Base-by-base conservation (phyloP, 2,113 vertebrate species). In the Mirounga angustirostris region DNA sequence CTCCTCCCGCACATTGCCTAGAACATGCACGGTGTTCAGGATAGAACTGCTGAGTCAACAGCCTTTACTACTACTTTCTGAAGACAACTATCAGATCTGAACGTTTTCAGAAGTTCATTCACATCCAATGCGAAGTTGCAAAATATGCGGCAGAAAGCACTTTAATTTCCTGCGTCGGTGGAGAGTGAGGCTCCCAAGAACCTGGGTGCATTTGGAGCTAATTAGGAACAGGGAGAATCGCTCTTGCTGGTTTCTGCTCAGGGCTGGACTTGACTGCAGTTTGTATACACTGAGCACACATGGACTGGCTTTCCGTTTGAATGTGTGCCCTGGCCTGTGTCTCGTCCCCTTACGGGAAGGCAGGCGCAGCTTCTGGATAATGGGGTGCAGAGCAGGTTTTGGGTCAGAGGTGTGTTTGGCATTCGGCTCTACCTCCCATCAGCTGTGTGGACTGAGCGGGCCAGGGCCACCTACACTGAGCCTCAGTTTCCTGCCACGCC, bases 331-430 rank as follows among this genome's bases (percentile, higher is more conserved):
- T 28, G 21, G 33, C 26, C 46, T 19, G 33, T 0, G 59, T 40
- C 28, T 2, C 12, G 1, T 7, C n/a, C 12, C 11, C 30, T 40
- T 9, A 18, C 0, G 3, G 71, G 73, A 52, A 65, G 26, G 10
- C 24, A 30, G 61, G 36, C 28, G 24, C 11, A 0, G 50, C 76
- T 69, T 0, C 18, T 7, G 30, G 16, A 46, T 2, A 19, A 11
- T 1, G 13, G 5, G 11, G 40, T 3, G 52, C 50, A 2, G 9
- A 2, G 9, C n/a, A 7, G 16, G 1, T 22, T 33, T 2, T 6
- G 19, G 46, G 63, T 15, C 40, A 56, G 63, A 50, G 21, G 63
- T 13, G 19, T 2, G 9, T 4, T 14, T 24, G 7, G 74, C 16
- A 7, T 12, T 14, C 0, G 1, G 22, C n/a, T n/a, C 10, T 8